Conservation (phyloP, 2,888 invertebrate species). For the Anaspis maculata region DNA sequence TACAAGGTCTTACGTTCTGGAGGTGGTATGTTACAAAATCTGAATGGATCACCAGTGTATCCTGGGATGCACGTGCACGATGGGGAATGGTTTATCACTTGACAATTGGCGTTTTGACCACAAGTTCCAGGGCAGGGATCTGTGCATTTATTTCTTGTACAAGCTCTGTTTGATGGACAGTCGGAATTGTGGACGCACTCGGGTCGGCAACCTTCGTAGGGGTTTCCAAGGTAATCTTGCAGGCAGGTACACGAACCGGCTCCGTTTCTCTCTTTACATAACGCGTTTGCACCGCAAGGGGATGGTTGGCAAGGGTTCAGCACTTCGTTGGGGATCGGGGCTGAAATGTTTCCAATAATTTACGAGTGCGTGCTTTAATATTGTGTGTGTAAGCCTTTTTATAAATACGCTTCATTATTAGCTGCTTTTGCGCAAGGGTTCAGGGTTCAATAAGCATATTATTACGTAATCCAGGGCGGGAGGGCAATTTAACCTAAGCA, state of each 20-base stretch:
- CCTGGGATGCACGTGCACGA: conserved; percentile 52
- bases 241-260: conserved; percentile 52
- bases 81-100: conserved; percentile 56
- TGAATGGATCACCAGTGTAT: conserved; percentile 57
- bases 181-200: conserved; percentile 59
- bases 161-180: conserved; percentile 58
- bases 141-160: conserved; percentile 53
- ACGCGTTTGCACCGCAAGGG: conserved; percentile 58
- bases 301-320: conserved; percentile 46
- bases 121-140: conserved; percentile 60
- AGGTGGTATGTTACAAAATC: conserved; percentile 40
- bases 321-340: conserved; percentile 7
- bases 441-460: conserved; percentile 7
- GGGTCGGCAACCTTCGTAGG: conserved; percentile 55
- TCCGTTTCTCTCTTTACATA: conserved; percentile 45
- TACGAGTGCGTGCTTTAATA: too few relatives aligned
- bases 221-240: conserved; percentile 55
- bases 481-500: neutral
- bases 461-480: conserved; percentile 14
- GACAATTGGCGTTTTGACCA: conserved; percentile 56
- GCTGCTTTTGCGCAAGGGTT: conserved; percentile 14
- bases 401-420: conserved; percentile 18
- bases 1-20: conserved; percentile 20
- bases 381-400: conserved; percentile 7
- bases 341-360: conserved; percentile 7